Percentiles rank a stretch among this genome's conserved stretches.
Conservation (phyloP, 2,113 vertebrate genomes). For the Heloderma charlesbogerti region DNA sequence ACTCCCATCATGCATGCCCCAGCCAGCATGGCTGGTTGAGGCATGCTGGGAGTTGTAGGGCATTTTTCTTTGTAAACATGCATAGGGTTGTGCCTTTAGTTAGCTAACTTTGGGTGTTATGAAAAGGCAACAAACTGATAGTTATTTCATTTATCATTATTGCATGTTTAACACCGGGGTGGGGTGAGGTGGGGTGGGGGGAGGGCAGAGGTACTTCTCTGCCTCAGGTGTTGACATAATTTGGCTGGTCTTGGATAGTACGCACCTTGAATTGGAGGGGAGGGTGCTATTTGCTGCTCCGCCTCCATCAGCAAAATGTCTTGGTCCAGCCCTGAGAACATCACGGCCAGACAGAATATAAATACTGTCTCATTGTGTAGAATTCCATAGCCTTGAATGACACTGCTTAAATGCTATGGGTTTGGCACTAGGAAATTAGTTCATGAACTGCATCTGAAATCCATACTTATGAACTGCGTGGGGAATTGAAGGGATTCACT, state of each 20-base stretch:
- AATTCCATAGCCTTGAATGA: not conserved
- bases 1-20: too few relatives aligned
- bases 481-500: constrained; percentile 10
- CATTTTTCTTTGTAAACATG: too few relatives aligned
- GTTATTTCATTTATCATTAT: not conserved
- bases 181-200: too few relatives aligned
- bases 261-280: not conserved
- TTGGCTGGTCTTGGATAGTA: not conserved
- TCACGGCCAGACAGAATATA: not conserved
- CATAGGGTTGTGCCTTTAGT: not conserved
- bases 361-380: not conserved
- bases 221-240: not conserved
- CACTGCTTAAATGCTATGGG: constrained; percentile 1
- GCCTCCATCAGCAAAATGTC: not conserved
- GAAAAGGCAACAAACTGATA: not conserved
- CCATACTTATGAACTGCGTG: not conserved
- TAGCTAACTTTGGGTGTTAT: not conserved
- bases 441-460: not conserved
- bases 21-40: too few relatives aligned
- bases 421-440: not conserved
- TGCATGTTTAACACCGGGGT: not conserved
- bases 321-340: not conserved
- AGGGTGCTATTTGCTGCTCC: not conserved
- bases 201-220: not conserved
- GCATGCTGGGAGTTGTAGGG: too few relatives aligned